Evolutionary conservation across 1,140 invertebrate species (phyloP), one percentile per base, ranked within the genome.

Genomic region (Tenebrio molitor): DNA sequence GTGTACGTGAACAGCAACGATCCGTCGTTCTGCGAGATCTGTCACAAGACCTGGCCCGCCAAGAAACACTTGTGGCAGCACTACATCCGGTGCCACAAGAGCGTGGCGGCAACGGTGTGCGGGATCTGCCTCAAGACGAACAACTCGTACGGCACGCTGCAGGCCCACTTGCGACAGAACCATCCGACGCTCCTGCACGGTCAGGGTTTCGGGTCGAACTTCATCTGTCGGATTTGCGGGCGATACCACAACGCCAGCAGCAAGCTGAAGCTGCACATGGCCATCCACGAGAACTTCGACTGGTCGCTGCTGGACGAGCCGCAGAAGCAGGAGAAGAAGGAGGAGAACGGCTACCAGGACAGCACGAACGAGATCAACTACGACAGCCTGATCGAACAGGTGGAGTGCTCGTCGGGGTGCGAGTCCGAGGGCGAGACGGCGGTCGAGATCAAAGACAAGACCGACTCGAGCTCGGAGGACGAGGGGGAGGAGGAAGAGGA

Each of bases 1-100:
- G 81, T 83, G n/a, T 83, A 83, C 42, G 81, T 81, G 0, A 81
- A 83, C 62, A 81, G 80, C 36, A 80, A 83, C 42, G 80, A 80
- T 69, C 81, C 81, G 0, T 81, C 81, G 12, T 72, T 75, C 0
- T 90, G 88, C 71, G 87, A 88, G 65, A 86, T 89, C 0, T 90
- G 88, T 69, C 85, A 84, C 0, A 90, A 89, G 77, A 85, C 84
- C 14, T 90, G 87, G 87, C 87, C 88, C 0, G 87, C 86, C 0
- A 88, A 88, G 70, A 88, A 88, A 73, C 88, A 89, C 72, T 77
- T 89, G 0, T 90, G 88, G 88, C 88, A 89, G 74, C 88, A 90
- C 77, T 80, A 89, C 15, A 89, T 89, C 23, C 79, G 88, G 5
- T 88, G 87, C 73, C 88, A 90, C 78, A 84, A 86, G 21, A 78